A percentile compares a stretch with the other conserved stretches of the same genome.
These are phyloP conservation scores for Pseudopleuronectes americanus DNA, from an alignment of 2,797 vertebrate genomes.

Conservation along the genomic window DNA sequence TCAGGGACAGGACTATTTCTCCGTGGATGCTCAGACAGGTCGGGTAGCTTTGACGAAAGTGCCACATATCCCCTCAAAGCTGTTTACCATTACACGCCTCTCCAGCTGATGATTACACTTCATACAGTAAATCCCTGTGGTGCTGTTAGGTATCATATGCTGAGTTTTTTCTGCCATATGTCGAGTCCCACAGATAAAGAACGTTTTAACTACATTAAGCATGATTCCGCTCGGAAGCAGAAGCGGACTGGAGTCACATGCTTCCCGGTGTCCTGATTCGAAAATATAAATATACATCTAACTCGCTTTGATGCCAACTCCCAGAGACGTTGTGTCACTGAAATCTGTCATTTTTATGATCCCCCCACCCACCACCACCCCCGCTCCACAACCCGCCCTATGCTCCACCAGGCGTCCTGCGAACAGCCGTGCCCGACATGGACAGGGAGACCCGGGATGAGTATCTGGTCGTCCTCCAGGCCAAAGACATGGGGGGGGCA, in stretches of 20 bases:
- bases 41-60: slow-evolving; percentile 9
- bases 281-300: slow-evolving; percentile 33
- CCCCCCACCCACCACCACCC: neutral
- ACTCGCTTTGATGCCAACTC: slow-evolving; percentile 49
- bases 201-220: slow-evolving; percentile 23
- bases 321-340: slow-evolving; percentile 24
- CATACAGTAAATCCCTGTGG: slow-evolving; percentile 38
- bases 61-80: slow-evolving; percentile 21
- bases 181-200: slow-evolving; percentile 20
- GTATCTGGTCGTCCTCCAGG: slow-evolving; percentile 90
- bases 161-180: slow-evolving; percentile 41
- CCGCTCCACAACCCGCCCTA: slow-evolving; percentile 7
- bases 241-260: slow-evolving; percentile 24
- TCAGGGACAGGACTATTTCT: slow-evolving; percentile 95
- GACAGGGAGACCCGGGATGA: slow-evolving; percentile 91
- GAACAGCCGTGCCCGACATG: slow-evolving; percentile 90
- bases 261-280: slow-evolving; percentile 29
- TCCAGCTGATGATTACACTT: slow-evolving; percentile 31
- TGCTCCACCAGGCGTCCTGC: slow-evolving; percentile 82
- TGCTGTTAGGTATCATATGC: slow-evolving; percentile 25
- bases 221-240: slow-evolving; percentile 11
- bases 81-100: slow-evolving; percentile 26
- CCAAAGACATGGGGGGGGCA: slow-evolving; percentile 95
- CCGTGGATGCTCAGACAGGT: slow-evolving; percentile 97
- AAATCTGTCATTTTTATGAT: slow-evolving; percentile 53